phyloP scores from a whole-genome alignment of 2,113 vertebrate genomes.

The Sinosuthora webbiana region DNA sequence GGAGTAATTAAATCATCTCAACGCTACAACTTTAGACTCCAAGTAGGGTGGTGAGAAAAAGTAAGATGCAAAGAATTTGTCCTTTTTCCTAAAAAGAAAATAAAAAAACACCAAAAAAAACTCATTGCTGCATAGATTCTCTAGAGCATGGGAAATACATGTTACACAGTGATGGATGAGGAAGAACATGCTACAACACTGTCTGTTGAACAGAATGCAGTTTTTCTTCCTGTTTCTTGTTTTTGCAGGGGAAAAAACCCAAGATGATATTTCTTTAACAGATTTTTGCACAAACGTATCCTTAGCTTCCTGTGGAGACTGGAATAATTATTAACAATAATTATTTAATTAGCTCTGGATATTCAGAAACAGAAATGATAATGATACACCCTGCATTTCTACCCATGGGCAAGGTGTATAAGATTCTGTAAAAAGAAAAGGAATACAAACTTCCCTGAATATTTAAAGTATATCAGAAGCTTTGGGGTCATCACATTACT shows the following conservation, averaged over 20 bases:
- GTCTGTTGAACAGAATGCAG: background rate
- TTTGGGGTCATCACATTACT: background rate
- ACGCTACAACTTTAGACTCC: background rate
- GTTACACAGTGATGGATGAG: background rate
- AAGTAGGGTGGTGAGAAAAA: background rate
- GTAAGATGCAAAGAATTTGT: background rate
- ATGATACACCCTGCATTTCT: background rate
- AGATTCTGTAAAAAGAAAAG: background rate
- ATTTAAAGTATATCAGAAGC: conserved; percentile 24
- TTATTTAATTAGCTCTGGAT: conserved; percentile 30
- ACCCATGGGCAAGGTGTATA: background rate
- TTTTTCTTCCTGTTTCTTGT: background rate
- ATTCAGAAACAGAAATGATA: conserved; percentile 16
- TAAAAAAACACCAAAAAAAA: no score
- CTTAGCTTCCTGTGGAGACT: background rate
- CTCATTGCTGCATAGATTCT: background rate
- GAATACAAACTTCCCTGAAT: background rate
- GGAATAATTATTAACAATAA: conserved; percentile 38
- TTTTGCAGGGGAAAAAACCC: background rate
- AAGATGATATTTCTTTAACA: background rate
- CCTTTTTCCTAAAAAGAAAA: background rate
- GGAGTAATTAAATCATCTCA: background rate
- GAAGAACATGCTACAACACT: background rate
- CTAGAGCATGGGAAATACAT: background rate
- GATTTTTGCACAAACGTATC: background rate